These are phyloP conservation scores for Cacoxenus indagator DNA, from an alignment of 2,888 invertebrate genomes.

Conservation along the genomic window DNA sequence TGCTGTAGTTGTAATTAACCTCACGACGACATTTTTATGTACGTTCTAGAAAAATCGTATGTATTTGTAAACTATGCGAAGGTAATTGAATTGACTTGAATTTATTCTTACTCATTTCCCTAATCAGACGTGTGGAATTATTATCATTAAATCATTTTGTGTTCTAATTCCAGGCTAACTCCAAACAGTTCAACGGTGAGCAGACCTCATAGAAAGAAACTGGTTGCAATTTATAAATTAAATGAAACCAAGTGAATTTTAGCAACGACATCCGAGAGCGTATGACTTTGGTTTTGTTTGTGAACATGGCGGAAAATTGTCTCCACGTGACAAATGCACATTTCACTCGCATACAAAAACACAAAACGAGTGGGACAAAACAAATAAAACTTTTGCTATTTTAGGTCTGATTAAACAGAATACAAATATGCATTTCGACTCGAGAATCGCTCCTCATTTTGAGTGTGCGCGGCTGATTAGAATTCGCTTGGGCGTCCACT, in stretches of 20 bases:
- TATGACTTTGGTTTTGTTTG: conserved; percentile 42
- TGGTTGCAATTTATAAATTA: too few relatives aligned
- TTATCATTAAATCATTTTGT: too few relatives aligned
- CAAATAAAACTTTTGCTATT: not conserved
- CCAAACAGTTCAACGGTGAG: too few relatives aligned
- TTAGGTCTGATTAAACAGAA: not conserved
- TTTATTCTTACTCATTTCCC: too few relatives aligned
- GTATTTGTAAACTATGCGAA: too few relatives aligned
- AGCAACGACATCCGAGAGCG: conserved; percentile 2
- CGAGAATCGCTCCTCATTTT: not conserved
- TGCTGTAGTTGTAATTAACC: not conserved
- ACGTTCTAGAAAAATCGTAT: too few relatives aligned
- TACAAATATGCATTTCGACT: not conserved
- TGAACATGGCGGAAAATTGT: conserved; percentile 57
- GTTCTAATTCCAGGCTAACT: too few relatives aligned
- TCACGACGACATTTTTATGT: not conserved
- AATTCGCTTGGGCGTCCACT: not conserved
- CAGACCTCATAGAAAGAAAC: too few relatives aligned
- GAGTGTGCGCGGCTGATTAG: not conserved
- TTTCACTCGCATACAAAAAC: not conserved
- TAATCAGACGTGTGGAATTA: too few relatives aligned
- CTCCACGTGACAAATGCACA: conserved; percentile 52
- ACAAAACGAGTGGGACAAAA: not conserved
- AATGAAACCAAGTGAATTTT: conserved; percentile 1
- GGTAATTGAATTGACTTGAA: too few relatives aligned